Base-by-base conservation (phyloP, 2,888 invertebrate genomes). In the Temnothorax rugatulus region DNA sequence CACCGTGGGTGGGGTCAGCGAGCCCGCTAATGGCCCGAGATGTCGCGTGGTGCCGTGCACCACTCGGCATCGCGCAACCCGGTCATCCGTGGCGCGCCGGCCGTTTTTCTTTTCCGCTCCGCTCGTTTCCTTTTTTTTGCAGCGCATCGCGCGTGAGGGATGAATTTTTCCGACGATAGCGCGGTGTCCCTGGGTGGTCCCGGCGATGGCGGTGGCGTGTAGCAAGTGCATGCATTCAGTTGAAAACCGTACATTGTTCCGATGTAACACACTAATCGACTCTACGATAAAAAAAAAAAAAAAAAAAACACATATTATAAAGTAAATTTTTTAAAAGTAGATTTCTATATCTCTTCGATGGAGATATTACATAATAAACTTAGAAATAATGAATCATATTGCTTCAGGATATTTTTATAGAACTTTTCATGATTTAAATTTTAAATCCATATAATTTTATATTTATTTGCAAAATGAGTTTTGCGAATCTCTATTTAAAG, bases 51-150 rank as follows among this genome's bases (percentile, higher is more conserved):
- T 66, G 21, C 38, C 64, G 38, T 47, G 71, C 77, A 64, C 47
- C 52, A 69, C 82, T 75, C 83, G 64, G 68, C 71, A 57, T 71
- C 61, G 81, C 66, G 59, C 76, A 63, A 8, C 47, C 38, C 57
- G 66, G 63, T 79, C 50, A 79, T 84, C 63, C 82, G 44, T 34
- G 52, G 64, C 57, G 57, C 59, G 25, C 47, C 47, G 34, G 29
- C 79, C 52, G 84, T 86, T 85, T 86, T 81, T 86, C 86, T 84
- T 85, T 71, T 63, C 82, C 84, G 21, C 59, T 66, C 8, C 52
- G 47, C 41, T 57, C 47, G 25, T 81, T 74, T 73, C 21, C n/a
- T 63, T 68, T 34, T 66, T 61, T 82, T 84, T 82, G 25, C 57
- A 3, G 18, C 9, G 21, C 82, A 21, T 57, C 59, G 54, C 69